Base-by-base conservation (phyloP, 1,140 invertebrate species). In the Nasonia giraulti region DNA sequence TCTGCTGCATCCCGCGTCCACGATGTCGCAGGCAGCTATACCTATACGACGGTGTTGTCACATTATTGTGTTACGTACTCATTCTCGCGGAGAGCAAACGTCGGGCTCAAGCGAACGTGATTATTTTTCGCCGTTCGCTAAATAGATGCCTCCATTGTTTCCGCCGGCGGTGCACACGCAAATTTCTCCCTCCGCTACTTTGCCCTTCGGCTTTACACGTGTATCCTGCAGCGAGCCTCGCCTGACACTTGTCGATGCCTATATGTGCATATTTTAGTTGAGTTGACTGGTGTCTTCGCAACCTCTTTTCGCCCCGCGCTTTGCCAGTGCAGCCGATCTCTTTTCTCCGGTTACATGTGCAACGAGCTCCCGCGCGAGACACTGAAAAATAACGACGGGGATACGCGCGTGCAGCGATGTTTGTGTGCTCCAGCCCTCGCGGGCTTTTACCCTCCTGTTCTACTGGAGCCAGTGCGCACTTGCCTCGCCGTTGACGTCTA, bases 51-150 rank as follows among this genome's bases (percentile, higher is more conserved):
- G 31, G 8, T 33, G 68, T 17, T 71, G 31, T 73, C 23, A n/a
- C 37, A 27, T 76, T 76, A 76, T 76, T 76, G 44, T 76, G 40
- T 27, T 23, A 50, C n/a, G 74, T n/a, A 27, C 74, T 44, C 23
- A 14, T 7, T 6, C 2, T n/a, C 44, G 33, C 17, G 11, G 33
- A 71, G 62, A 66, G 11, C 11, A 31, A 27, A 27, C 23, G 20
- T n/a, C 20, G 68, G 86, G 85, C 86, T 87, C 86, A 87, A 84
- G 27, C 78, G 90, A 91, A 91, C 90, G 87, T 91, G 88, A 91
- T 92, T 91, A 91, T 92, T 91, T 91, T 90, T 91, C 87, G 89
- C 89, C 89, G 91, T 91, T 90, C 91, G 89, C 89, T 88, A 89
- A 91, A 90, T 88, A 91, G 90, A 89, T 90, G 88, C 87, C 82